These are phyloP conservation scores for Pachydiplax longipennis DNA, from an alignment of 2,888 invertebrate genomes.

Conservation along the genomic window DNA sequence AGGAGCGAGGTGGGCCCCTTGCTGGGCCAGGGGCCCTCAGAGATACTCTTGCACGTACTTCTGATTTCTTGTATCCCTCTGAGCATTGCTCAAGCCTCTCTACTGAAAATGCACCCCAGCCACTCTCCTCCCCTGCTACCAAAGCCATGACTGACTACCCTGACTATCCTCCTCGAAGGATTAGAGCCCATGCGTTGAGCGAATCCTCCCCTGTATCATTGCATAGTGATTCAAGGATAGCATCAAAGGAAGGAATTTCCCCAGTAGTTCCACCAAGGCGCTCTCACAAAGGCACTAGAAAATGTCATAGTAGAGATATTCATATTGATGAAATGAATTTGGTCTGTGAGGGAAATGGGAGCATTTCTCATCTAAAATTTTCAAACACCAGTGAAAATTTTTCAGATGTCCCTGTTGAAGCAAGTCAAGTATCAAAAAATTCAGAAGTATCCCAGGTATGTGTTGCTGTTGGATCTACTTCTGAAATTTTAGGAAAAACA, in stretches of 20 bases:
- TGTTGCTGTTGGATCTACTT: too few relatives aligned
- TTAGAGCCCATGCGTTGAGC: neutral
- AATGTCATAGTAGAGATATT: neutral
- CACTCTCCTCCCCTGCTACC: neutral
- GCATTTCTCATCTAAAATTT: too few relatives aligned
- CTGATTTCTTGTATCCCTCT: constrained; percentile 24
- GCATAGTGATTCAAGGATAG: neutral
- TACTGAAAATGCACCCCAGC: neutral
- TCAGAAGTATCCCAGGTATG: too few relatives aligned
- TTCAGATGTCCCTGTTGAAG: too few relatives aligned
- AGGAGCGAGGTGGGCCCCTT: constrained; percentile 37
- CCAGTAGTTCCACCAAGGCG: constrained; percentile 4
- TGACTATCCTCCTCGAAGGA: neutral
- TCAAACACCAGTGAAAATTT: too few relatives aligned
- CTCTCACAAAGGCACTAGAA: neutral
- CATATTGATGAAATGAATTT: too few relatives aligned
- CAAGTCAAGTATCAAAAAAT: too few relatives aligned
- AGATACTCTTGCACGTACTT: constrained; percentile 36
- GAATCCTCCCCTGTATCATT: neutral
- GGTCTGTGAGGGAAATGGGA: too few relatives aligned
- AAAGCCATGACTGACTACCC: constrained; percentile 4
- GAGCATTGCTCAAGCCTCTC: constrained; percentile 6
- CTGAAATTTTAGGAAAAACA: too few relatives aligned
- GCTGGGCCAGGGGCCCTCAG: constrained; percentile 29
- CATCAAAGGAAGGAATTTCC: neutral